Evolutionary conservation across 2,113 vertebrate species (phyloP), one percentile per base, ranked within the genome.

Genomic region (Clarias macrocephalus): DNA sequence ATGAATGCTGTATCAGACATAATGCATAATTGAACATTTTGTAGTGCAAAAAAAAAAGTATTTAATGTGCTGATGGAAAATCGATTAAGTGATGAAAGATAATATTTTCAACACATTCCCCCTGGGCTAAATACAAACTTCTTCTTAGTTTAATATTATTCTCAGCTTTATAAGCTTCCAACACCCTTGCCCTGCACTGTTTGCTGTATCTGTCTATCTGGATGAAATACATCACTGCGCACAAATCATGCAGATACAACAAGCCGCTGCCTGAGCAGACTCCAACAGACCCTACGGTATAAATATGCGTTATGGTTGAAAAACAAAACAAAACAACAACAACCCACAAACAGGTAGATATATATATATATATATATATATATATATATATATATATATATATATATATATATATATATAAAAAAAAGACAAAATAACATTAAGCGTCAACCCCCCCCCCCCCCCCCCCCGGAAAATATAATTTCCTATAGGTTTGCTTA

Each of bases 211-310:
- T 80, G 76, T 66, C 59, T 63, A 70, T 80, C n/a, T 80, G 76
- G 62, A 68, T 86, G 76, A 80, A 48, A 86, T 33, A 86, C 85
- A 86, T 13, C 84, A 86, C 75, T 86, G 76, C 82, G 66, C 85
- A 86, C 76, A 56, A 57, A 63, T 80, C 63, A 86, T 86, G 84
- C 84, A 86, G 84, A 80, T 80, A 80, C 25, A 79, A 79, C 18
- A 81, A 81, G 28, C 63, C 48, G 70, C 19, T 86, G 76, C 59
- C 77, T 80, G 52, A 86, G 37, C 62, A 68, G 85, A 18, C 28
- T 59, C 48, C 62, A 79, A n/a, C 28, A 86, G 65, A 84, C 68
- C 25, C 82, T 37, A 56, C 48, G 21, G 56, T 52, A 57, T 25
- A 62, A 48, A 82, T 63, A 70, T n/a, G 56, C 52, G 28, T 15